Evolutionary conservation across 2,113 vertebrate genomes (phyloP), one percentile per base, ranked within the genome.

Genomic region (Hemibagrus wyckioides): DNA sequence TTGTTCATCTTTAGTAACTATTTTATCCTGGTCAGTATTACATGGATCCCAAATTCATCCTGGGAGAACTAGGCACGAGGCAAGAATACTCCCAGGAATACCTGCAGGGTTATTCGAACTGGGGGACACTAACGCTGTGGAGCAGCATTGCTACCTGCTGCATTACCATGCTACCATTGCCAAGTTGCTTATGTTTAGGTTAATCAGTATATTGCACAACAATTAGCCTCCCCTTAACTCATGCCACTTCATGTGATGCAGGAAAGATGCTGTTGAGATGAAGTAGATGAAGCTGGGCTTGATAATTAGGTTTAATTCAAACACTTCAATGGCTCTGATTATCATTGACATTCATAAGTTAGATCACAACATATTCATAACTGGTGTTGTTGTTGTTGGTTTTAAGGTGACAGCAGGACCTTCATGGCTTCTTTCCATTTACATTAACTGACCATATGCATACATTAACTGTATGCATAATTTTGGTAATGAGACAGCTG

Each of bases 221-320:
- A 73, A 56, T 25, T 73, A 88, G 61, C 33, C 85, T 80, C 52
- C 65, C 86, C 85, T 90, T 90, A 91, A 91, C 65, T 84, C 90
- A 87, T 88, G 59, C 56, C 85, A 76, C 52, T 79, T 89, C 2
- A 80, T 52, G 15, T 59, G 33, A 80, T 15, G 21, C 69, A n/a
- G 36, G 56, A 30, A 76, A 25, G 4, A 50, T 75, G 41, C 33
- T 59, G 14, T n/a, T 4, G 23, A 33, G 50, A 19, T 59, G 8
- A 15, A 10, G 6, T 15, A 25, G 6, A 54, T 28, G 6, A 4
- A 48, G 44, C 44, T 79, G 44, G 76, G 14, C n/a, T 8, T 33
- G n/a, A 79, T 79, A 9, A n/a, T 77, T 76, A 77, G 7, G n/a
- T 77, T 30, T 50, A 76, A 48, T 50, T 30, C 5, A 50, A 77